Conservation (phyloP, 1,140 invertebrate species). For the Chymomyza costata region DNA sequence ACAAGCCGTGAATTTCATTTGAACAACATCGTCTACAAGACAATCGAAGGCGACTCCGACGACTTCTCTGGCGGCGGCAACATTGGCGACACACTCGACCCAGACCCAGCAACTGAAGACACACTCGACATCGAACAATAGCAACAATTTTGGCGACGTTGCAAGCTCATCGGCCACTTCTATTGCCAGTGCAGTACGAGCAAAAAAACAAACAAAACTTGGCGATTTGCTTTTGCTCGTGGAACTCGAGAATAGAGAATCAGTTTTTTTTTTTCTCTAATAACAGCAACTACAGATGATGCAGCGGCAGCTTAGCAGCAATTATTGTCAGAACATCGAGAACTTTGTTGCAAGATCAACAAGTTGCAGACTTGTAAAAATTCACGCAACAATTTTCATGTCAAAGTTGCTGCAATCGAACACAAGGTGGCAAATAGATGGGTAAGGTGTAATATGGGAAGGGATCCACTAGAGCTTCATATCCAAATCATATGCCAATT, state of each 20-base stretch:
- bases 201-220: neutral
- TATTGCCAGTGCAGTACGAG: slow-evolving; percentile 11
- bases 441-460: slow-evolving; percentile 30
- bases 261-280: neutral
- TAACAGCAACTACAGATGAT: neutral
- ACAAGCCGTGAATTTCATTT: slow-evolving; percentile 71
- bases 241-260: neutral
- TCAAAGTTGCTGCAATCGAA: too few species aligned
- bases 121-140: slow-evolving; percentile 28
- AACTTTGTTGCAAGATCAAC: slow-evolving; percentile 18
- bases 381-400: slow-evolving; percentile 44
- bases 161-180: slow-evolving; percentile 15
- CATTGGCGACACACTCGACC: slow-evolving; percentile 41
- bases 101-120: too few species aligned
- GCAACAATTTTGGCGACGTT: slow-evolving; percentile 42
- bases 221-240: neutral
- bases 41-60: slow-evolving; percentile 46
- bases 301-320: slow-evolving; percentile 41
- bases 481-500: too few species aligned
- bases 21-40: slow-evolving; percentile 70
- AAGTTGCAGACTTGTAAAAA: slow-evolving; percentile 40
- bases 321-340: slow-evolving; percentile 53
- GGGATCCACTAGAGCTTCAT: too few species aligned
- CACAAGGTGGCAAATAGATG: slow-evolving; percentile 18
- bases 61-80: slow-evolving; percentile 47